Evolutionary conservation across 1,140 invertebrate species (phyloP).

Genomic region (Manduca sexta): DNA sequence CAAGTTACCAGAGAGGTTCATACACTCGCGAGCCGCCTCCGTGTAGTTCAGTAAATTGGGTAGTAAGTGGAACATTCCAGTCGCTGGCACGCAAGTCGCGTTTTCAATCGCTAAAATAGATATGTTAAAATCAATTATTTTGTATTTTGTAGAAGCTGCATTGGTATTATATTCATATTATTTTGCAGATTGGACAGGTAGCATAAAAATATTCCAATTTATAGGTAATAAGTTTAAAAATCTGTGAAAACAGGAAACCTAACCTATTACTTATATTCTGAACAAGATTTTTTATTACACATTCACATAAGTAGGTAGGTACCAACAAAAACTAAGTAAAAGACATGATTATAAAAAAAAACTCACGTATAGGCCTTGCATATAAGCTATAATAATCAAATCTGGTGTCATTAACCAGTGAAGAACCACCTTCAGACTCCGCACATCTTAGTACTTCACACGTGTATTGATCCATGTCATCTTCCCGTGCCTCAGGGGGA

Average conservation of each 20-base stretch:
- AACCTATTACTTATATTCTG: too few relatives aligned
- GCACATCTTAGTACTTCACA: conserved; percentile 76
- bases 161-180: too few relatives aligned
- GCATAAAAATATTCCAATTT: too few relatives aligned
- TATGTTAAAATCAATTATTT: too few relatives aligned
- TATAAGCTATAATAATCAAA: conserved; percentile 77
- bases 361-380: conserved; percentile 71
- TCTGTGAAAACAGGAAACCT: too few relatives aligned
- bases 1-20: conserved; percentile 72
- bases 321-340: conserved; percentile 1
- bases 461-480: conserved; percentile 41
- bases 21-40: conserved; percentile 69
- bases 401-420: conserved; percentile 67
- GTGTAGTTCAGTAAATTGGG: conserved; percentile 72
- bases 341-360: too few relatives aligned
- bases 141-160: too few relatives aligned
- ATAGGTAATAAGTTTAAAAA: too few relatives aligned
- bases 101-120: conserved; percentile 70
- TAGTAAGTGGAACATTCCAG: conserved; percentile 76
- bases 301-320: not conserved
- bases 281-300: too few relatives aligned
- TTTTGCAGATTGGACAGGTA: too few relatives aligned
- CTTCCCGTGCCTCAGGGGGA: conserved; percentile 36
- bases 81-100: conserved; percentile 72
- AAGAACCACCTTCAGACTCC: conserved; percentile 69